phyloP scores from a whole-genome alignment of 2,113 vertebrate genomes.

The Silurus glanis region DNA sequence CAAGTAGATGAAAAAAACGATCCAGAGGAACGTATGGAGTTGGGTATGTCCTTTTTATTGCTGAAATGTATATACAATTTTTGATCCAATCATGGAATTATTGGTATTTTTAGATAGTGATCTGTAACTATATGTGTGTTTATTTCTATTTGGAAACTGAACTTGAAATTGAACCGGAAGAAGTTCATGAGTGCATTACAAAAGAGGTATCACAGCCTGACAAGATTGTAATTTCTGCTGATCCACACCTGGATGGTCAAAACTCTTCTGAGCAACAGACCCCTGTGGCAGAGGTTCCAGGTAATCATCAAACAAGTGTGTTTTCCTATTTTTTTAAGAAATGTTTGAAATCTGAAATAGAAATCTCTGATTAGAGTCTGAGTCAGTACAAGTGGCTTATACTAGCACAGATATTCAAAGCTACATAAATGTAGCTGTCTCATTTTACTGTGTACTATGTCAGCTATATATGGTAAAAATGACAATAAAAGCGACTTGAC shows the following conservation, averaged over 20 bases:
- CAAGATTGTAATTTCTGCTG: slow-evolving; percentile 41
- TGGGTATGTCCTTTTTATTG: slow-evolving; percentile 61
- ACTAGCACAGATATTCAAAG: neutral
- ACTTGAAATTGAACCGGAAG: slow-evolving; percentile 49
- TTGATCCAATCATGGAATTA: neutral
- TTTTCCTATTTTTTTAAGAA: neutral
- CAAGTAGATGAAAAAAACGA: slow-evolving; percentile 50
- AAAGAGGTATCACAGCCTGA: slow-evolving; percentile 46
- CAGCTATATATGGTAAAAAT: too few species aligned
- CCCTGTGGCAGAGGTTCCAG: slow-evolving; percentile 48
- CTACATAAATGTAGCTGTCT: too few species aligned
- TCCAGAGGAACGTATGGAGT: slow-evolving; percentile 62
- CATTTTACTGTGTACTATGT: too few species aligned
- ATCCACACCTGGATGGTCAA: slow-evolving; percentile 36
- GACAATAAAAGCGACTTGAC: too few species aligned
- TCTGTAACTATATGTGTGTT: slow-evolving; percentile 18
- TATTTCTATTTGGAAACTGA: slow-evolving; percentile 58
- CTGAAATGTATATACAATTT: neutral
- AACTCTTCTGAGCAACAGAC: slow-evolving; percentile 27
- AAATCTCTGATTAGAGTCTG: neutral
- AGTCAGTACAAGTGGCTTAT: neutral
- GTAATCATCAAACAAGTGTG: slow-evolving; percentile 56
- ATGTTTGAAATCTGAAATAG: neutral
- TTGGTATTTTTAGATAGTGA: neutral
- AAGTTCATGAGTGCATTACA: slow-evolving; percentile 53